Conservation (phyloP, 64 coral and sea anemone genomes). For the Hydrozoanthus tunicans region DNA sequence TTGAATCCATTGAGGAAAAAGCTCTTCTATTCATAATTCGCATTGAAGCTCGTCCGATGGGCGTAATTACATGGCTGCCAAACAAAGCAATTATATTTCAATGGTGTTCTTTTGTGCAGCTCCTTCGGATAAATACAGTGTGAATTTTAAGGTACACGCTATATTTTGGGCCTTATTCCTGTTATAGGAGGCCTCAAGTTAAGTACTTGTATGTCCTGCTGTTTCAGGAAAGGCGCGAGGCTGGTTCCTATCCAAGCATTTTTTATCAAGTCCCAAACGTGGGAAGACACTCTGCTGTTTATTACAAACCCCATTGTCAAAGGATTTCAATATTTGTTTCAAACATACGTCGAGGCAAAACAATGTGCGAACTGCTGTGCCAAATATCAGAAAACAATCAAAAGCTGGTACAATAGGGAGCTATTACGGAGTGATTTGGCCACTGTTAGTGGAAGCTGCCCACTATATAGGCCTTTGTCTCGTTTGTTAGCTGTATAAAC, state of each 20-base stretch:
- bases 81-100: conserved; percentile 59
- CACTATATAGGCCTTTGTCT: conserved; percentile 4
- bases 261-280: background rate
- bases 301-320: conserved; percentile 34
- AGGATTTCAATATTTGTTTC: conserved; percentile 54
- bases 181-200: background rate
- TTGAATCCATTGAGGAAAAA: conserved; percentile 28
- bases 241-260: background rate
- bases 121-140: conserved; percentile 51
- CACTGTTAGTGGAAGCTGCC: background rate
- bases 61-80: conserved; percentile 31
- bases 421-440: background rate
- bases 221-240: background rate
- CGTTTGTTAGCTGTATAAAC: conserved; percentile 5
- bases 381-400: conserved; percentile 52
- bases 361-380: background rate
- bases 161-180: background rate
- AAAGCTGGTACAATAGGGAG: conserved; percentile 1
- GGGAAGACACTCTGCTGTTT: background rate
- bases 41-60: conserved; percentile 19
- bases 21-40: conserved; percentile 11
- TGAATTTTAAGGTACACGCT: conserved; percentile 19
- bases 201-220: background rate
- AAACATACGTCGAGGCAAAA: conserved; percentile 17
- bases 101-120: background rate